These are phyloP conservation scores for Cinara cedri DNA, from an alignment of 2,888 invertebrate genomes.

Conservation along the genomic window DNA sequence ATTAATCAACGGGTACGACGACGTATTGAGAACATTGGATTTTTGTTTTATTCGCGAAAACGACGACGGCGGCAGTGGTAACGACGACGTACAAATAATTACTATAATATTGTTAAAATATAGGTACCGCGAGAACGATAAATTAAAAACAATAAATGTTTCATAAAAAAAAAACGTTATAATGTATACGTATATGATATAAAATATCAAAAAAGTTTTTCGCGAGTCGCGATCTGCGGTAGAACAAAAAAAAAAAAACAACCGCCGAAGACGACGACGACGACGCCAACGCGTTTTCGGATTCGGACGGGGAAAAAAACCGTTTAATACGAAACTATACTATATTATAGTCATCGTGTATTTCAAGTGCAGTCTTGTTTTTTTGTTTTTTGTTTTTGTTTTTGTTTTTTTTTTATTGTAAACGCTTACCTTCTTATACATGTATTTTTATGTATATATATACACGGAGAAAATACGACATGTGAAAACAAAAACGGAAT, in stretches of 20 bases:
- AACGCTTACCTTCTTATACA: no score
- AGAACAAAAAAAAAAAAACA: background rate
- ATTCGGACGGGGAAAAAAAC: background rate
- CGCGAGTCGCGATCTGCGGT: background rate
- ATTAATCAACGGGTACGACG: conserved; percentile 32
- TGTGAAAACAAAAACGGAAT: background rate
- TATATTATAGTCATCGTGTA: background rate
- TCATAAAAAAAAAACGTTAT: no score
- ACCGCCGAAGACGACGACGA: background rate
- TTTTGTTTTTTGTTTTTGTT: no score
- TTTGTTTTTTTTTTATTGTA: no score
- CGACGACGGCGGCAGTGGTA: no score
- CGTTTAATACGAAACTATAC: background rate
- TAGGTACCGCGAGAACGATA: no score
- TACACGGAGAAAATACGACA: background rate
- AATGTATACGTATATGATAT: no score
- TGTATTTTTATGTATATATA: no score
- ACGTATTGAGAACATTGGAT: conserved; percentile 19
- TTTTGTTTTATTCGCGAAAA: background rate
- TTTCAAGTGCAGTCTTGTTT: background rate
- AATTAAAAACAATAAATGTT: no score
- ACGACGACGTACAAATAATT: background rate
- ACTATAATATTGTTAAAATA: background rate
- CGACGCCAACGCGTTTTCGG: conserved; percentile 8
- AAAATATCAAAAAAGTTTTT: background rate